Evolutionary conservation across 2,797 vertebrate species (phyloP).

Genomic region (Sebastes vulpes): DNA sequence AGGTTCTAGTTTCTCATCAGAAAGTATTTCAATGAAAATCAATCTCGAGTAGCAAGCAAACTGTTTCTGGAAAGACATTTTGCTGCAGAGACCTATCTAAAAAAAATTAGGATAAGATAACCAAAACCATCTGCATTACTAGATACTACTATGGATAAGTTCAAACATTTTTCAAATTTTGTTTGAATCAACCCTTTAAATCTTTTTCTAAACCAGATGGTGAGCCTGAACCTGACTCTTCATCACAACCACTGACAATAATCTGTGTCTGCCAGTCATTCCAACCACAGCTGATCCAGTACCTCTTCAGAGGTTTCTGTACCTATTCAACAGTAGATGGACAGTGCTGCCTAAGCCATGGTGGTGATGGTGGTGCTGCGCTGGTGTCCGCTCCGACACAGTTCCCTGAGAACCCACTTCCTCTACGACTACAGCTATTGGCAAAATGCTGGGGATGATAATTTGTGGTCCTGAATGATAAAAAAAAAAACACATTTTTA

Average conservation of each 20-base stretch:
- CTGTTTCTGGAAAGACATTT: neutral
- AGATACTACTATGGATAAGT: neutral
- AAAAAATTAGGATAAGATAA: neutral
- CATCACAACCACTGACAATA: neutral
- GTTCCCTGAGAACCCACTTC: conserved; percentile 86
- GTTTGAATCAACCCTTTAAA: neutral
- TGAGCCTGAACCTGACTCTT: neutral
- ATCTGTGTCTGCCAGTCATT: neutral
- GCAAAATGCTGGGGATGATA: conserved; percentile 64
- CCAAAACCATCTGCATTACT: neutral
- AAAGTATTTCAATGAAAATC: neutral
- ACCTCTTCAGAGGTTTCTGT: neutral
- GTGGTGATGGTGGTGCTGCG: conserved; percentile 45
- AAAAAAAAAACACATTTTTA: conserved; percentile 31
- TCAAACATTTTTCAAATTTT: neutral
- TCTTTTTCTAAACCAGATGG: neutral
- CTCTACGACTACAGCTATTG: conserved; percentile 70
- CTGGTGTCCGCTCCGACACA: conserved; percentile 67
- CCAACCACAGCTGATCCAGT: conserved; percentile 16
- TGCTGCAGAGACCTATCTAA: neutral
- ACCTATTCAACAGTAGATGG: conserved; percentile 18
- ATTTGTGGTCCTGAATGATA: conserved; percentile 48
- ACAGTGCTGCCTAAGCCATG: conserved; percentile 31
- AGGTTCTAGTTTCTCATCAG: neutral
- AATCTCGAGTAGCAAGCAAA: neutral